Percentiles rank a stretch among this genome's conserved stretches.
phyloP scores from a whole-genome alignment of 2,888 invertebrate species.

The Xanthia icteritia region DNA sequence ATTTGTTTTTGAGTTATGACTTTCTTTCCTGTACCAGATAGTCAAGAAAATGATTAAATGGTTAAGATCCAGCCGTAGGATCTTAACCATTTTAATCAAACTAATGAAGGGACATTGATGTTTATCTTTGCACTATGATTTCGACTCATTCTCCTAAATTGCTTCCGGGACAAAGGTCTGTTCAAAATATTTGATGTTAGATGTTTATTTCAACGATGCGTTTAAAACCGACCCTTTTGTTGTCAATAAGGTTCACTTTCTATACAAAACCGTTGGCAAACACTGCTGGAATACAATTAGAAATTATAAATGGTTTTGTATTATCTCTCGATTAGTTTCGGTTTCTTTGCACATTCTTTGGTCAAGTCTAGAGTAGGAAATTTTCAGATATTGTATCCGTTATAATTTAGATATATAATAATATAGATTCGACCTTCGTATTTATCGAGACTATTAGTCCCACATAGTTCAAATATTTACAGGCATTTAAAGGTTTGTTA shows the following conservation, averaged over 20 bases:
- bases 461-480: not conserved
- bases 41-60: too few species aligned
- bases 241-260: not conserved
- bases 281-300: not conserved
- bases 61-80: too few species aligned
- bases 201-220: not conserved
- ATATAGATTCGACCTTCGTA: too few species aligned
- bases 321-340: not conserved
- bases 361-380: not conserved
- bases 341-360: not conserved
- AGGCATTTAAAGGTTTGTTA: conserved; percentile 1
- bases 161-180: not conserved
- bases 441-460: not conserved
- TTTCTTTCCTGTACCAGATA: too few species aligned
- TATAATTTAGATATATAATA: too few species aligned
- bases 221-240: not conserved
- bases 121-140: not conserved
- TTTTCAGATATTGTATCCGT: not conserved
- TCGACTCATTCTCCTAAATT: not conserved
- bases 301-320: not conserved
- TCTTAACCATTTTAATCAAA: not conserved
- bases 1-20: not conserved
- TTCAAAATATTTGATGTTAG: not conserved
- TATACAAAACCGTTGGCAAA: not conserved
- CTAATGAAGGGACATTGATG: not conserved